Evolutionary conservation across 2,113 vertebrate genomes (phyloP).

Genomic region (Xenopus borealis): DNA sequence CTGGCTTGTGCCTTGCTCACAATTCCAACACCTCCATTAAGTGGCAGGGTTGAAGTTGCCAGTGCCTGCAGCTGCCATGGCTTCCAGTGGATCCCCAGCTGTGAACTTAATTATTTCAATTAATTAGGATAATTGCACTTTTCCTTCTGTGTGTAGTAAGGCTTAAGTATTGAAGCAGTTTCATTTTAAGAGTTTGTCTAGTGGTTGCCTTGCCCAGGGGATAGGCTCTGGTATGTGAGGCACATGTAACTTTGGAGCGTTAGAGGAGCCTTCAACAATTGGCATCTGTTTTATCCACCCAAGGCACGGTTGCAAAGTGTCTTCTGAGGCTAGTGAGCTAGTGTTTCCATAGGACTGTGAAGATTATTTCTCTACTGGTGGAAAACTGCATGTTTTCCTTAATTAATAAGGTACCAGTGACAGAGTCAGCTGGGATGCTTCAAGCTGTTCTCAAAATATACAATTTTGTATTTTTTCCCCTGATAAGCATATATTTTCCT

Average conservation of each 20-base stretch:
- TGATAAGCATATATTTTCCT: too few species aligned
- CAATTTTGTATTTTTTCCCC: too few species aligned
- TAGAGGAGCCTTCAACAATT: background rate
- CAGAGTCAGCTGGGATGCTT: too few species aligned
- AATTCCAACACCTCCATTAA: background rate
- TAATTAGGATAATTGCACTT: slow-evolving; percentile 41
- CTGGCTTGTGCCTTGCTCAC: too few species aligned
- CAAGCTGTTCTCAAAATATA: too few species aligned
- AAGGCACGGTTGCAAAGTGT: background rate
- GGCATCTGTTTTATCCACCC: slow-evolving; percentile 13
- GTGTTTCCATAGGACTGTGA: background rate
- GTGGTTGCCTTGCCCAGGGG: slow-evolving; percentile 19
- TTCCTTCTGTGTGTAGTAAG: slow-evolving; percentile 35
- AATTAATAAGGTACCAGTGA: too few species aligned
- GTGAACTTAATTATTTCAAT: slow-evolving; percentile 44
- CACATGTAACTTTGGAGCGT: slow-evolving; percentile 18
- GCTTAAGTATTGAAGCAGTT: slow-evolving; percentile 18
- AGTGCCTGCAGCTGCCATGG: slow-evolving; percentile 25
- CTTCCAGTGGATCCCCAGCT: slow-evolving; percentile 37
- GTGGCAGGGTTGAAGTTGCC: slow-evolving; percentile 24
- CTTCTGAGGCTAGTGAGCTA: background rate
- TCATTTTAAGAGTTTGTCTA: slow-evolving; percentile 33
- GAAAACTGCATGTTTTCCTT: too few species aligned
- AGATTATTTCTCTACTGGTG: background rate
- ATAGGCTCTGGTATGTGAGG: slow-evolving; percentile 22